Percentiles rank a stretch among this genome's conserved stretches.
phyloP scores from a whole-genome alignment of 2,113 vertebrate genomes.

The Paralichthys olivaceus region DNA sequence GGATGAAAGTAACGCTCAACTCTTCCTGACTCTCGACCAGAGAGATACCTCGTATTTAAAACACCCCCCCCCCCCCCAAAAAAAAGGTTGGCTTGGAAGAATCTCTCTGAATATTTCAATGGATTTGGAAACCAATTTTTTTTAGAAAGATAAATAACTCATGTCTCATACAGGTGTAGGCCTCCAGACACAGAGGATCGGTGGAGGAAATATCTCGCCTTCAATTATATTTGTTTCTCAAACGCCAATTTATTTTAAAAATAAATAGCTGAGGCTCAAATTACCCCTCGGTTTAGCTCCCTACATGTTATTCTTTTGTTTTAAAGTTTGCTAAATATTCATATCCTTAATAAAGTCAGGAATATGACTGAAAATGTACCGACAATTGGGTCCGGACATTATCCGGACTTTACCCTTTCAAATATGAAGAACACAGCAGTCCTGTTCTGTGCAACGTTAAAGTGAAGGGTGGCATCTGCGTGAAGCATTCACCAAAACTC shows the following conservation, averaged over 20 bases:
- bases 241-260: not conserved
- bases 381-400: no score
- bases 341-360: not conserved
- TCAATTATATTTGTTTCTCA: not conserved
- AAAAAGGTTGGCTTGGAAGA: not conserved
- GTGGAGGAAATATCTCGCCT: not conserved
- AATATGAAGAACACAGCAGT: no score
- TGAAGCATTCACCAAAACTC: no score
- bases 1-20: conserved; percentile 46
- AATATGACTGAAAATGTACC: not conserved
- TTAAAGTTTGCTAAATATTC: not conserved
- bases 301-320: not conserved
- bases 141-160: not conserved
- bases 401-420: no score
- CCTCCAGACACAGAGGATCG: not conserved
- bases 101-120: no score
- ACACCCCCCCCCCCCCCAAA: not conserved
- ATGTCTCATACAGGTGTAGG: not conserved
- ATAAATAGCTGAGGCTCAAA: no score
- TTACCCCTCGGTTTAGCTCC: no score
- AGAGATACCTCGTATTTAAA: no score
- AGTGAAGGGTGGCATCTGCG: no score
- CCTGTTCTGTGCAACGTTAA: no score
- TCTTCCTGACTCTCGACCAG: not conserved
- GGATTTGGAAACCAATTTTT: no score